Evolutionary conservation across 2,888 invertebrate genomes (phyloP), one percentile per base, ranked within the genome.

Genomic region (Allolobophora icterica): DNA sequence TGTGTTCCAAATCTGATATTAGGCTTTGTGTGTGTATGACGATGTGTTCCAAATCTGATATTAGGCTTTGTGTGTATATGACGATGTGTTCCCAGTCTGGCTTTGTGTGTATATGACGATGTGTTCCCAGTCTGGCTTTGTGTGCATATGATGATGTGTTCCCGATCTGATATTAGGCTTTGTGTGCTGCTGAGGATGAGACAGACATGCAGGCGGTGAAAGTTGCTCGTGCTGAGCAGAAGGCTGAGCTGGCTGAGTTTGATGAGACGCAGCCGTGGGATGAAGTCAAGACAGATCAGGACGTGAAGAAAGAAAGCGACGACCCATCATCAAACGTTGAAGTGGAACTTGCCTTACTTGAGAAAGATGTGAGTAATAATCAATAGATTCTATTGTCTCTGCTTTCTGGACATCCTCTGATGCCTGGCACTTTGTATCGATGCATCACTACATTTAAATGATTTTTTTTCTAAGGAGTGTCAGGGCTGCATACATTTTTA

Each of bases 161-260:
- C 17, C 45, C 45, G 21, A 45, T 38, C 45, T 33, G 24, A 38
- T 38, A 91, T 0, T 91, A 95, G 95, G 98, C 98, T 89, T 96
- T 99, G 92, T 98, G 98, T 40, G 97, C 98, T 91, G 98, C 97
- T 90, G 99, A 99, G 96, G 99, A 99, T 96, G 99, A 98, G 95
- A 97, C 97, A 92, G 99, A 99, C 96, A 98, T 98, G 35, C 97
- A 97, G 93, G 99, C 99, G 19, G 98, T 98, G 0, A 97, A 96
- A 94, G 97, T 97, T 0, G 98, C 98, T 6, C 97, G 97, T 92
- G 98, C 98, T 11, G 99, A 99, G 96, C 97, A 92, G 97, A 94
- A 95, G 91, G 95, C 95, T 13, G 95, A 95, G 92, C 96, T 98
- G 93, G 98, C 98, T 0, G 99, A 99, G 96, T 99, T 99, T 96